A percentile compares a stretch with the other conserved stretches of the same genome.
phyloP scores from a whole-genome alignment of 2,797 vertebrate genomes.

The Morus bassanus region DNA sequence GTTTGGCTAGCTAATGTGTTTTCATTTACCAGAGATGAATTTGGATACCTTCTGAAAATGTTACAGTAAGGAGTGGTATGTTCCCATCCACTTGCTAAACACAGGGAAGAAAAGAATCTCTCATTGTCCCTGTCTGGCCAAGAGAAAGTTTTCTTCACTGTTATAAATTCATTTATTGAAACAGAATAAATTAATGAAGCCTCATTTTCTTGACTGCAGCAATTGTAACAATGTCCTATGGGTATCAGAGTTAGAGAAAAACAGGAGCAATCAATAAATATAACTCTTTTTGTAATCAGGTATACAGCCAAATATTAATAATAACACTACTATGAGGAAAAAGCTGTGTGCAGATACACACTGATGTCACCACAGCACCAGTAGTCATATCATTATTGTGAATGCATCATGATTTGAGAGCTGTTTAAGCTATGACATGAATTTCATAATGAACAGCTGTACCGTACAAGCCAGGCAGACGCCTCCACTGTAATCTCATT shows the following conservation, averaged over 20 bases:
- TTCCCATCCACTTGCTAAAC: not conserved
- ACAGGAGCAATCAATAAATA: not conserved
- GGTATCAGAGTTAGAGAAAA: not conserved
- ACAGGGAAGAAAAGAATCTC: not conserved
- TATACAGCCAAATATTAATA: not conserved
- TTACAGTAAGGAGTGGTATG: not conserved
- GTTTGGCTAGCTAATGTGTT: not conserved
- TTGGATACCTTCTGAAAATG: not conserved
- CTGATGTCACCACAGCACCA: not conserved
- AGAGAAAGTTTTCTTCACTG: not conserved
- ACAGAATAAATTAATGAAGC: not conserved
- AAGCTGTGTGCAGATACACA: not conserved
- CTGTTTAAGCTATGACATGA: not conserved
- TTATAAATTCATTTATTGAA: not conserved
- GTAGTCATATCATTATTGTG: not conserved
- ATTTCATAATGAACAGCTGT: slow-evolving; percentile 29
- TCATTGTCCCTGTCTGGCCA: not conserved
- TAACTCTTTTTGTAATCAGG: not conserved
- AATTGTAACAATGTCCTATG: not conserved
- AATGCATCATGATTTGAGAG: not conserved
- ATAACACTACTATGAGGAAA: not conserved
- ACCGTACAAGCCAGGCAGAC: not conserved
- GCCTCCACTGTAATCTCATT: not conserved
- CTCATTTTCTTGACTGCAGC: not conserved
- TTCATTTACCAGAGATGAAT: not conserved